Percentiles rank a stretch among this genome's conserved stretches.
Conservation (phyloP, 2,797 vertebrate genomes). For the Gallinago nigripennis region DNA sequence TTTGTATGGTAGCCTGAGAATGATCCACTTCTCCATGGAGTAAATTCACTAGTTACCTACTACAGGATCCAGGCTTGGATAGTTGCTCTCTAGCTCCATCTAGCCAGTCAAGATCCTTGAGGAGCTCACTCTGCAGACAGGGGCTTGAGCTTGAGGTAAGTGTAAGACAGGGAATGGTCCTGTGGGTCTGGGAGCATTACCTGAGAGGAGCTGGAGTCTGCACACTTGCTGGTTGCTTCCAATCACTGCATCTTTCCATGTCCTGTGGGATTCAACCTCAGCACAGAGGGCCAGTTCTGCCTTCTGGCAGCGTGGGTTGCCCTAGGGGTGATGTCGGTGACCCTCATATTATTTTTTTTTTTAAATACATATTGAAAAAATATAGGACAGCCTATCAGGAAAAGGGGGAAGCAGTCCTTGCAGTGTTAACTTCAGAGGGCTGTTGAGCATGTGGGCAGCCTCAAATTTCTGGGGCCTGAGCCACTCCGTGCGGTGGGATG, state of each 20-base stretch:
- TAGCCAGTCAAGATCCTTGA: not conserved
- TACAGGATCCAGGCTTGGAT: not conserved
- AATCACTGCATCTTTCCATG: accelerated
- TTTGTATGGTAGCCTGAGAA: accelerated
- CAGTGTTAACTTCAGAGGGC: accelerated
- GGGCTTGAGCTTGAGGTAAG: not conserved
- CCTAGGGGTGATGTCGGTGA: not conserved
- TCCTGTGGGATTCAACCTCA: not conserved
- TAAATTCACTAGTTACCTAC: not conserved
- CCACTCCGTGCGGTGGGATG: accelerated
- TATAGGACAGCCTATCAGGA: accelerated
- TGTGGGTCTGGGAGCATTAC: too few relatives aligned
- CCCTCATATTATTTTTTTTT: too few relatives aligned
- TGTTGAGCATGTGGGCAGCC: accelerated
- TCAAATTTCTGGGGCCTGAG: not conserved
- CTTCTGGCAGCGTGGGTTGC: not conserved
- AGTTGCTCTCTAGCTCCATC: not conserved
- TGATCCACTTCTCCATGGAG: not conserved
- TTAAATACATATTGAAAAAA: not conserved
- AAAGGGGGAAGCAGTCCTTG: not conserved
- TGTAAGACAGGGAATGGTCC: accelerated
- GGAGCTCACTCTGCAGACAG: not conserved
- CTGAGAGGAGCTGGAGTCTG: not conserved
- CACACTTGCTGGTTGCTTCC: not conserved
- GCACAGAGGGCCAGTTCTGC: not conserved